Base-by-base conservation (phyloP, 2,797 vertebrate genomes). In the Nothura maculosa region DNA sequence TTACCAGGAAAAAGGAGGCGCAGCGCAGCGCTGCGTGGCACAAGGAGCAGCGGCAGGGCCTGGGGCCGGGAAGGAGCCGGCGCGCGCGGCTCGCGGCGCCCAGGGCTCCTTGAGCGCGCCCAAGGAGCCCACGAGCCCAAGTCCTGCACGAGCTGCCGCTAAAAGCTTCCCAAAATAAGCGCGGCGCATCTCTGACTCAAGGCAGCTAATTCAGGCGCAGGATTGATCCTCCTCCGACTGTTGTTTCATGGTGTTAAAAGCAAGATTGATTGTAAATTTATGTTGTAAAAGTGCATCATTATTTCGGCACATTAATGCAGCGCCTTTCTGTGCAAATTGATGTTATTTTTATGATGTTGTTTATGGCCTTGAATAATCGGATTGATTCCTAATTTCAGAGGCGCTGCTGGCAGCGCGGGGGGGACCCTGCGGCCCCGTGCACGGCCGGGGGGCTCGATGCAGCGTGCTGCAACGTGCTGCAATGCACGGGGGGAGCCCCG, bases 271-370 rank as follows among this genome's bases (percentile, higher is more conserved):
- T 94, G 68, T 93, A 89, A 95, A 95, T 94, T 96, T 96, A 96
- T 91, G 96, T 96, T 95, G 95, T 92, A 89, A 97, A 88, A 57
- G 42, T 91, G 87, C 91, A 96, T 96, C 97, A 92, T 96, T 96
- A 96, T 97, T 97, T 97, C 94, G 85, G 95, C 90, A 93, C 96
- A 96, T 97, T 96, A 97, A 93, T 78, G 57, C 89, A 43, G 83
- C 81, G 95, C 92, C 94, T 97, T 95, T 94, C 89, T 93, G 93
- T 93, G 93, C 89, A 97, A 98, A 97, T 96, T 96, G 96, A 97
- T 97, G 96, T 96, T 95, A 97, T 96, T 97, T 97, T 98, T 97
- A 97, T 97, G 96, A 95, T 95, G 94, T 96, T 97, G 97, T 97
- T 97, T 97, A 97, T 96, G 95, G 94, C 96, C 86, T 91, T 97